These are phyloP conservation scores for Parascotia fuliginaria DNA, from an alignment of 2,888 invertebrate genomes.

Conservation along the genomic window DNA sequence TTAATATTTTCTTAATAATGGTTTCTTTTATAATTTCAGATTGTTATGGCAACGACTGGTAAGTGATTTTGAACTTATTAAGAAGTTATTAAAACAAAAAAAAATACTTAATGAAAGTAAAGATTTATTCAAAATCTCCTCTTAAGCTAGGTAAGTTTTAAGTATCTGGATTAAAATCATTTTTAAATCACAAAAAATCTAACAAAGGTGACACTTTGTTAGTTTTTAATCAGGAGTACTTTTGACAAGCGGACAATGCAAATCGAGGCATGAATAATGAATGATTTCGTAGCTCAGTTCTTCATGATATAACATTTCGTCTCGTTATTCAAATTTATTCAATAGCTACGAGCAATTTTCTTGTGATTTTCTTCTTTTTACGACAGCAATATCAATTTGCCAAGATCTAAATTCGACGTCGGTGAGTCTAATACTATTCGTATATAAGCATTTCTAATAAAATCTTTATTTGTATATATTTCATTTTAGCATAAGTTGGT, in stretches of 20 bases:
- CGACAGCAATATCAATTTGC: slow-evolving; percentile 32
- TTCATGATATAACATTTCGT: background rate
- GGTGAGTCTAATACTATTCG: slow-evolving; percentile 2
- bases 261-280: slow-evolving; percentile 32
- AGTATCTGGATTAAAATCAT: too few relatives aligned
- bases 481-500: slow-evolving; percentile 2
- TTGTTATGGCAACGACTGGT: slow-evolving; percentile 2
- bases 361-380: slow-evolving; percentile 33
- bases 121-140: background rate
- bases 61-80: too few relatives aligned
- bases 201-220: slow-evolving; percentile 15
- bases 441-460: slow-evolving; percentile 9
- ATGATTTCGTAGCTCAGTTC: slow-evolving; percentile 14
- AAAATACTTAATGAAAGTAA: background rate
- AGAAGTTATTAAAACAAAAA: background rate
- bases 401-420: slow-evolving; percentile 9
- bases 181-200: too few relatives aligned
- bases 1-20: background rate
- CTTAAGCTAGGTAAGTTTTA: too few relatives aligned
- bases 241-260: slow-evolving; percentile 17
- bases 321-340: slow-evolving; percentile 43
- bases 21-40: slow-evolving; percentile 6
- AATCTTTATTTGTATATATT: slow-evolving; percentile 12
- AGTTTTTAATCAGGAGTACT: slow-evolving; percentile 14
- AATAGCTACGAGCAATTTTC: slow-evolving; percentile 32